Percentiles rank a stretch among this genome's conserved stretches.
These are phyloP conservation scores for Caradrina kadenii DNA, from an alignment of 2,888 invertebrate genomes.

Conservation along the genomic window DNA sequence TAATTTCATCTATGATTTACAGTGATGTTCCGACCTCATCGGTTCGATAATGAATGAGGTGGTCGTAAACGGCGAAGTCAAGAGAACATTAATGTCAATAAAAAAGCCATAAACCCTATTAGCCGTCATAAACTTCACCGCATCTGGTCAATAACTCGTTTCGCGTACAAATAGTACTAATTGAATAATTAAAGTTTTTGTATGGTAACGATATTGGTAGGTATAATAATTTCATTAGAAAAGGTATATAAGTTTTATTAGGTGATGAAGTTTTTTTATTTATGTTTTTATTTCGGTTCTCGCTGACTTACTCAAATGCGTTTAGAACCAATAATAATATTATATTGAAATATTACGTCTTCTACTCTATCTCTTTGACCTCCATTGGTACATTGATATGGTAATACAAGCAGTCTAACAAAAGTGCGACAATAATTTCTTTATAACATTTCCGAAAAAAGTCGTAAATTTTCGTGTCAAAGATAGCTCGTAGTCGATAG, in stretches of 20 bases:
- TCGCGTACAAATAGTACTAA: slow-evolving; percentile 84
- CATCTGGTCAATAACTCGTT: slow-evolving; percentile 88
- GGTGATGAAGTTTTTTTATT: slow-evolving; percentile 1
- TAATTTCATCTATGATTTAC: slow-evolving; percentile 86
- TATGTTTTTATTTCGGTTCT: slow-evolving; percentile 16
- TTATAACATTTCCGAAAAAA: slow-evolving; percentile 57
- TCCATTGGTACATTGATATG: slow-evolving; percentile 47
- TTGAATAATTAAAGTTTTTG: slow-evolving; percentile 80
- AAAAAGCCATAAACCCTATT: slow-evolving; percentile 90
- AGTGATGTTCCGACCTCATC: slow-evolving; percentile 86
- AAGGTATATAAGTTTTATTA: slow-evolving; percentile 6
- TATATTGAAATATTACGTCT: slow-evolving; percentile 18
- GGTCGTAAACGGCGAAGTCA: slow-evolving; percentile 88
- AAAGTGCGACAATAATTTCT: slow-evolving; percentile 51
- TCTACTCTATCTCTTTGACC: slow-evolving; percentile 8
- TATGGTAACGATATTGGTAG: slow-evolving; percentile 52
- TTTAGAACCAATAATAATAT: not conserved
- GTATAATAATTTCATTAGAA: slow-evolving; percentile 40
- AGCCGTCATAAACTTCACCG: slow-evolving; percentile 88
- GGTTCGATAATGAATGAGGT: slow-evolving; percentile 89
- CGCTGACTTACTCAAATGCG: not conserved
- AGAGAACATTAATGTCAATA: slow-evolving; percentile 90
- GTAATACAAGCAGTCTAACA: slow-evolving; percentile 46
- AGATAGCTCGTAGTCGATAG: slow-evolving; percentile 85
- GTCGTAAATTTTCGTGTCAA: slow-evolving; percentile 83